Percentiles rank a stretch among this genome's conserved stretches.
These are phyloP conservation scores for Nymphicus hollandicus DNA, from an alignment of 2,113 vertebrate genomes.

Conservation along the genomic window DNA sequence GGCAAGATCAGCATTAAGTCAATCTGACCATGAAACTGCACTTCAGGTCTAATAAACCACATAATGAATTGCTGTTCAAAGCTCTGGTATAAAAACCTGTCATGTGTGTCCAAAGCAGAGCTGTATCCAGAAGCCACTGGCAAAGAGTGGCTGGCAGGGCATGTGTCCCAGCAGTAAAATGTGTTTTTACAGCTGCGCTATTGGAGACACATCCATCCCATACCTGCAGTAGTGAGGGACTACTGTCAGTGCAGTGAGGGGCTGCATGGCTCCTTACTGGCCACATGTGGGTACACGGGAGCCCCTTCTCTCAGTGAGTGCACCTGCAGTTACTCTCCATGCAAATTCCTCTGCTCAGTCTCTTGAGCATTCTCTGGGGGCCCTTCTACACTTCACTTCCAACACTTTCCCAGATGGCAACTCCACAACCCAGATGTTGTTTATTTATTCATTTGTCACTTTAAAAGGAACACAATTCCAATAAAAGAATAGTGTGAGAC, in stretches of 20 bases:
- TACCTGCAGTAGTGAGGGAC: neutral
- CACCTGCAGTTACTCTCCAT: neutral
- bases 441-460: conserved; percentile 35
- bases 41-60: neutral
- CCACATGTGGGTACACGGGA: rapidly evolving
- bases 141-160: neutral
- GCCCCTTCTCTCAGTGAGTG: neutral
- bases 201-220: neutral
- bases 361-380: neutral
- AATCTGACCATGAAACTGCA: neutral
- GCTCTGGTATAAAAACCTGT: neutral
- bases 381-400: neutral
- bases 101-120: neutral
- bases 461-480: neutral
- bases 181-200: neutral
- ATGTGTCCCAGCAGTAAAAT: rapidly evolving
- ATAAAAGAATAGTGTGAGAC: neutral
- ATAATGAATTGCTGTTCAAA: neutral
- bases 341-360: neutral
- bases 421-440: conserved; percentile 51
- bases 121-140: neutral
- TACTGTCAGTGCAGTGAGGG: neutral
- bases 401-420: conserved; percentile 39
- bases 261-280: rapidly evolving
- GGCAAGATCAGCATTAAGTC: neutral